These are phyloP conservation scores for Pocillopora damicornis DNA, from an alignment of 64 coral and sea anemone species.

Conservation along the genomic window DNA sequence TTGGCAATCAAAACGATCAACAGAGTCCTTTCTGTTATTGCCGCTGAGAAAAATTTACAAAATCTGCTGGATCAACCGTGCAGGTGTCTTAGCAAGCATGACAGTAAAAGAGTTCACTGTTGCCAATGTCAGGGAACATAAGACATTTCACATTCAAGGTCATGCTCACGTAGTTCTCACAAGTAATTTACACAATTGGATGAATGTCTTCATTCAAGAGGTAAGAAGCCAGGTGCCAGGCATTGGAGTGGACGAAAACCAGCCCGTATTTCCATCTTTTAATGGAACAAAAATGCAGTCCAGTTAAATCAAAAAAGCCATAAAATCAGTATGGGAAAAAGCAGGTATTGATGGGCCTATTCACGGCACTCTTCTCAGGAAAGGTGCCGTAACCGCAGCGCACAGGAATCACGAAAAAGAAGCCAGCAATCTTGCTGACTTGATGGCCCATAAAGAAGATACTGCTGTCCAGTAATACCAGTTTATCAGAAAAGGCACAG, in stretches of 20 bases:
- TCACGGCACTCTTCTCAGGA: constrained; percentile 43
- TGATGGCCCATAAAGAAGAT: constrained; percentile 54
- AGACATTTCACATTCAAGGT: constrained; percentile 5
- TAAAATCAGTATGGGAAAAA: constrained; percentile 66
- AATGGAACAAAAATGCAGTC: constrained; percentile 58
- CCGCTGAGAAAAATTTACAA: no score
- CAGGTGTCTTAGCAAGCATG: constrained; percentile 1
- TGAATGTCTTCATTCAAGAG: not conserved
- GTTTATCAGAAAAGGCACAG: constrained; percentile 32
- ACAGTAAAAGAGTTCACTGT: constrained; percentile 2
- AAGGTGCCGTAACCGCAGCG: constrained; percentile 52
- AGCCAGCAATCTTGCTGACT: constrained; percentile 35
- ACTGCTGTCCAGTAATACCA: constrained; percentile 69
- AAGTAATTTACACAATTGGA: not conserved
- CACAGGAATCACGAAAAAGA: constrained; percentile 36
- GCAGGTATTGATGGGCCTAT: constrained; percentile 34
- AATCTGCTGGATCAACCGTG: not conserved
- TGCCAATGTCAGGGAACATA: not conserved
- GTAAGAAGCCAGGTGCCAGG: not conserved
- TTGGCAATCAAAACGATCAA: no score
- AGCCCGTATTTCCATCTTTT: constrained; percentile 60
- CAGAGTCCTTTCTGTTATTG: no score
- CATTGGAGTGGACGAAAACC: not conserved
- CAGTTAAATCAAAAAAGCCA: constrained; percentile 48
- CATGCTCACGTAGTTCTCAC: not conserved